Percentiles rank a stretch among this genome's conserved stretches.
These are phyloP conservation scores for Diadumene lineata DNA, from an alignment of 92 coral and sea anemone species.

Conservation along the genomic window DNA sequence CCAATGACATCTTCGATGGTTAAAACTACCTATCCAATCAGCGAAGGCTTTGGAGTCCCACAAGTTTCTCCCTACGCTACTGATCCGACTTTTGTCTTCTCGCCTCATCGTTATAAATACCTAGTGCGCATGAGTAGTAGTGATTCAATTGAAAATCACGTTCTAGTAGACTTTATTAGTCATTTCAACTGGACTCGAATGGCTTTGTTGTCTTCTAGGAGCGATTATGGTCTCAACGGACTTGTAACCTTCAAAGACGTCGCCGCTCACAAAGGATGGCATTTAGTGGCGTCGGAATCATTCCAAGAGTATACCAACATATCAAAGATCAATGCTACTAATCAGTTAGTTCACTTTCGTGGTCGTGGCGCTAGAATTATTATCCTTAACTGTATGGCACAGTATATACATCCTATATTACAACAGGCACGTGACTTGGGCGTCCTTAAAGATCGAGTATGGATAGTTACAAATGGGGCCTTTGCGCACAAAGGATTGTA, in stretches of 20 bases:
- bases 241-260: constrained; percentile 71
- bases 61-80: constrained; percentile 84
- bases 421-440: constrained; percentile 77
- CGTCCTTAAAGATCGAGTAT: constrained; percentile 78
- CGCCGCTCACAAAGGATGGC: constrained; percentile 82
- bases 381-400: constrained; percentile 62
- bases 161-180: constrained; percentile 64
- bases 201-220: constrained; percentile 74
- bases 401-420: constrained; percentile 54
- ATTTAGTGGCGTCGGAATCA: constrained; percentile 68
- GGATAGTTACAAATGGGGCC: constrained; percentile 77
- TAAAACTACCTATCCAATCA: constrained; percentile 65
- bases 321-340: constrained; percentile 66
- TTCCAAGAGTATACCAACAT: constrained; percentile 63
- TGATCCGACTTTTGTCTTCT: constrained; percentile 70
- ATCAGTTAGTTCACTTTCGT: constrained; percentile 68
- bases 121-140: constrained; percentile 82
- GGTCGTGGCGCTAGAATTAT: constrained; percentile 76
- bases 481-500: constrained; percentile 66
- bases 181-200: constrained; percentile 82
- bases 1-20: constrained; percentile 72
- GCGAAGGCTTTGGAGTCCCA: constrained; percentile 78
- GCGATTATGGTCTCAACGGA: constrained; percentile 75
- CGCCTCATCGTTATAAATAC: constrained; percentile 58
- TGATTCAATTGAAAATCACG: constrained; percentile 68